These are phyloP conservation scores for Pegoplata infirma DNA, from an alignment of 2,888 invertebrate genomes.

Conservation along the genomic window DNA sequence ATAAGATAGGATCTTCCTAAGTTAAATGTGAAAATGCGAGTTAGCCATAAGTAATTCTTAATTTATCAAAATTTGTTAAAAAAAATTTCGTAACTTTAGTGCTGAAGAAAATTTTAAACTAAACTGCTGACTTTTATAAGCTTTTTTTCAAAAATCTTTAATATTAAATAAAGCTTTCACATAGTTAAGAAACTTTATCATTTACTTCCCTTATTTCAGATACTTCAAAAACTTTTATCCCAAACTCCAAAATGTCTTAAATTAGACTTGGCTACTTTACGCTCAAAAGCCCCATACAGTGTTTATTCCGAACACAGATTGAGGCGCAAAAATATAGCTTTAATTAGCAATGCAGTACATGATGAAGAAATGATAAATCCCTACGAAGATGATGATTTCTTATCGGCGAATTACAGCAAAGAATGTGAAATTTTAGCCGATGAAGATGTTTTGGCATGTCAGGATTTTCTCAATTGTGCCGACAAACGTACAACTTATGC, in stretches of 20 bases:
- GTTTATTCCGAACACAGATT: slow-evolving; percentile 65
- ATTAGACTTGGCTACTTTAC: slow-evolving; percentile 60
- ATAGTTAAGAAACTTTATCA: no score
- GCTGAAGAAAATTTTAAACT: no score
- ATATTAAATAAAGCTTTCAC: no score
- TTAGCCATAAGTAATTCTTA: no score
- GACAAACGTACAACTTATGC: slow-evolving; percentile 62
- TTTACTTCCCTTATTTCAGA: slow-evolving; percentile 63
- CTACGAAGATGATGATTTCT: slow-evolving; percentile 68
- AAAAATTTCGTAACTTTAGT: no score
- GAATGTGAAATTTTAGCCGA: slow-evolving; percentile 48
- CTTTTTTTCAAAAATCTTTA: no score
- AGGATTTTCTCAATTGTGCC: slow-evolving; percentile 52
- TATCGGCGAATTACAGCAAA: slow-evolving; percentile 66
- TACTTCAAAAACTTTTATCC: slow-evolving; percentile 76
- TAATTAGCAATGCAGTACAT: slow-evolving; percentile 58
- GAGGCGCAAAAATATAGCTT: slow-evolving; percentile 66
- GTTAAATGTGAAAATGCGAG: no score
- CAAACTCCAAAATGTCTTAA: slow-evolving; percentile 72
- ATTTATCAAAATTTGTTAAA: no score
- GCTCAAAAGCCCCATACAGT: slow-evolving; percentile 69
- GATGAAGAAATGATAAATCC: slow-evolving; percentile 64
- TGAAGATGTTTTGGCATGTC: slow-evolving; percentile 44
- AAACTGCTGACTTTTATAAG: no score
- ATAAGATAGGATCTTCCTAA: no score